Evolutionary conservation across 1,140 invertebrate genomes (phyloP).

Genomic region (Eumaeus atala): DNA sequence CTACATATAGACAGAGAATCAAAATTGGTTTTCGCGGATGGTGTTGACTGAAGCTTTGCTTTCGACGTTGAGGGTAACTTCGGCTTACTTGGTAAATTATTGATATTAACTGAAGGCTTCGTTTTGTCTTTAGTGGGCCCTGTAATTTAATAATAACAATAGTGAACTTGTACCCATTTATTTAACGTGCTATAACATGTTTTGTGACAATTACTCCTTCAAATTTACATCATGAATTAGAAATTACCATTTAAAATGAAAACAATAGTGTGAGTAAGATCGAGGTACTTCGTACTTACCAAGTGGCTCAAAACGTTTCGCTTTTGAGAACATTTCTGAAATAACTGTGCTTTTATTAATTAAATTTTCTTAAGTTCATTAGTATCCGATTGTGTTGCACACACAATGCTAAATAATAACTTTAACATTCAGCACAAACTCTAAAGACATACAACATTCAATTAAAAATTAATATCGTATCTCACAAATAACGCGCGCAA

Average conservation of each 20-base stretch:
- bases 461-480: neutral
- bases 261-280: constrained; percentile 5
- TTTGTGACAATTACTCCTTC: too few relatives aligned
- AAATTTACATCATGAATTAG: too few relatives aligned
- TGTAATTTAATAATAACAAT: constrained; percentile 3
- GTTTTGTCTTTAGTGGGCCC: constrained; percentile 22
- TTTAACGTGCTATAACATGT: too few relatives aligned
- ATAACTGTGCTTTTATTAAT: neutral
- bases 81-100: neutral
- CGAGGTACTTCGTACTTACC: constrained; percentile 37
- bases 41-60: constrained; percentile 25
- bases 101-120: constrained; percentile 21
- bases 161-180: neutral
- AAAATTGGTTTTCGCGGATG: constrained; percentile 30
- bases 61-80: constrained; percentile 18
- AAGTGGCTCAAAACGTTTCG: constrained; percentile 55
- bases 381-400: neutral
- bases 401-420: neutral
- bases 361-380: neutral
- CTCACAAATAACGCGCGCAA: constrained; percentile 19
- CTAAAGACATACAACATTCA: neutral
- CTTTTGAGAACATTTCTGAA: constrained; percentile 59
- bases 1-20: constrained; percentile 51
- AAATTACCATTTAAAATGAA: neutral
- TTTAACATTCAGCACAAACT: neutral